These are phyloP conservation scores for Cygnus olor DNA, from an alignment of 2,797 vertebrate species.

Conservation along the genomic window DNA sequence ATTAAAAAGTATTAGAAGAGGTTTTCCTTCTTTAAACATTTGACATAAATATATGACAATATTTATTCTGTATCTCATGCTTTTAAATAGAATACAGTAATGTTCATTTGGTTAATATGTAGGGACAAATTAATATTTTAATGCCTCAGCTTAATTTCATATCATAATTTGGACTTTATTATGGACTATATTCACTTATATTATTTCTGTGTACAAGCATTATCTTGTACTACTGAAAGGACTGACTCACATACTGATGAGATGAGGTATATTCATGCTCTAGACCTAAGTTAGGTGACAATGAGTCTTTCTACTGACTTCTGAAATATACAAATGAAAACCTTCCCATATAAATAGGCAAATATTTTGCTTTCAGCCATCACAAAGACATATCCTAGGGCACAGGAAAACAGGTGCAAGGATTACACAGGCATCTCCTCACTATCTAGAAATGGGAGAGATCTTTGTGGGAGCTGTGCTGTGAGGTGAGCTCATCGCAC, in stretches of 20 bases:
- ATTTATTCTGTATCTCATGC: neutral
- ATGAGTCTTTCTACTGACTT: neutral
- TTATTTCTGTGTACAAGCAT: neutral
- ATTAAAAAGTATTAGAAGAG: slow-evolving; percentile 26
- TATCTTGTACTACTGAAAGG: neutral
- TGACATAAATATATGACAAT: slow-evolving; percentile 26
- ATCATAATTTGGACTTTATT: neutral
- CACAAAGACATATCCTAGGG: neutral
- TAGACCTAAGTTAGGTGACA: neutral
- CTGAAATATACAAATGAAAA: neutral
- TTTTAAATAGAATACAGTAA: neutral
- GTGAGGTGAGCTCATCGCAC: neutral
- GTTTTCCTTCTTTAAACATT: slow-evolving; percentile 6
- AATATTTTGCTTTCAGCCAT: neutral
- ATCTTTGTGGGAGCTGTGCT: neutral
- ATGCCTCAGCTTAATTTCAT: neutral
- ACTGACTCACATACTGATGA: neutral
- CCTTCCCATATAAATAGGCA: neutral
- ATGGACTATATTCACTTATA: neutral
- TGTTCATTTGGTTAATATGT: neutral
- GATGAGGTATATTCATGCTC: neutral
- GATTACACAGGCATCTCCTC: neutral
- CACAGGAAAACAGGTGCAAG: neutral
- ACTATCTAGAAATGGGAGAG: neutral
- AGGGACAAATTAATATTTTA: neutral